Evolutionary conservation across 2,113 vertebrate species (phyloP).

Genomic region (Aegithalos caudatus): DNA sequence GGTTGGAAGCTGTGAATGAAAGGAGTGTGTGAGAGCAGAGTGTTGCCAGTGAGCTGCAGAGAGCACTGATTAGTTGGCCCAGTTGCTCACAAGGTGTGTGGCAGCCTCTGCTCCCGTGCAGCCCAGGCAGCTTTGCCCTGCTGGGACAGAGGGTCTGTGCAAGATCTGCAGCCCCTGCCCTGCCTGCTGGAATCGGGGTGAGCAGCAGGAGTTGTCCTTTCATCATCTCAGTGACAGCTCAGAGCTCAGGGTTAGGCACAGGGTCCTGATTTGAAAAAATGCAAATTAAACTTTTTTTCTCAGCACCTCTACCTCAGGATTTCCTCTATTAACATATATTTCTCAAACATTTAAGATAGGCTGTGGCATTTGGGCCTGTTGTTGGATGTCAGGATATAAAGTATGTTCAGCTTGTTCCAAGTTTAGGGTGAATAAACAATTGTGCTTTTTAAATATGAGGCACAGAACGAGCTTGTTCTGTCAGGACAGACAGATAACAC

Average conservation of each 20-base stretch:
- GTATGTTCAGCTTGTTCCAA: neutral
- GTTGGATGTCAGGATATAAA: neutral
- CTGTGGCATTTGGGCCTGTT: neutral
- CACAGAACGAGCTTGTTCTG: neutral
- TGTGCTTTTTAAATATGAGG: neutral
- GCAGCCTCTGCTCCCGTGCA: neutral
- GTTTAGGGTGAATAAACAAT: neutral
- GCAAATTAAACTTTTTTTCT: neutral
- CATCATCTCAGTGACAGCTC: neutral
- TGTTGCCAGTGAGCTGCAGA: neutral
- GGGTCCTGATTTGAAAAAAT: neutral
- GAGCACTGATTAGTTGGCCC: neutral
- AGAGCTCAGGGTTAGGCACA: neutral
- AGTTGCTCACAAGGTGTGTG: neutral
- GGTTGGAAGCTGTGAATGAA: neutral
- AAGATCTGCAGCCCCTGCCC: neutral
- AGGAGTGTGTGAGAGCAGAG: neutral
- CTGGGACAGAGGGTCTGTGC: neutral
- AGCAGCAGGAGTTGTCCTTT: neutral
- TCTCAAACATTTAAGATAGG: neutral
- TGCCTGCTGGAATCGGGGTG: accelerated
- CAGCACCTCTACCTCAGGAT: neutral
- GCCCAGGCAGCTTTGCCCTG: neutral
- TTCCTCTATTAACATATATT: neutral
- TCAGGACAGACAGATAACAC: neutral